A percentile compares a stretch with the other conserved stretches of the same genome.
These are phyloP conservation scores for Drosophila ambigua DNA, from an alignment of 1,140 invertebrate genomes.

Conservation along the genomic window DNA sequence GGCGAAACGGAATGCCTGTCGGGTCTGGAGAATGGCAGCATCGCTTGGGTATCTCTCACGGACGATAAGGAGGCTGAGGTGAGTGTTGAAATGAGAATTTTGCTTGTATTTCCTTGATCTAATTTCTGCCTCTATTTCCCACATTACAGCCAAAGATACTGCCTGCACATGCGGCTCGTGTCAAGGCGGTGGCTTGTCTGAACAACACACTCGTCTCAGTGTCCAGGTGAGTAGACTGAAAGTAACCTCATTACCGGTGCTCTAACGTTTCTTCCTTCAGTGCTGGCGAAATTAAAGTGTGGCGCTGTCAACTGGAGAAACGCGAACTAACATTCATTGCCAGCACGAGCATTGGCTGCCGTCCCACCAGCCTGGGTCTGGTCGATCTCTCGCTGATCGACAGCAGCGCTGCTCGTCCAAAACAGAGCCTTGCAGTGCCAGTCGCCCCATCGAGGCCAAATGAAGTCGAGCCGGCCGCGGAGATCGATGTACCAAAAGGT, in stretches of 20 bases:
- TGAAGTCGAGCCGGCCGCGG: too few relatives aligned
- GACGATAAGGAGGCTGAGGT: conserved; percentile 59
- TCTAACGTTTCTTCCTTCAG: conserved; percentile 81
- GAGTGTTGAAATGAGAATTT: neutral
- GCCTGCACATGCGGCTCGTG: conserved; percentile 87
- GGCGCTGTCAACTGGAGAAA: conserved; percentile 85
- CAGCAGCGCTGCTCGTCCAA: too few relatives aligned
- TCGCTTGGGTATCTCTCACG: conserved; percentile 86
- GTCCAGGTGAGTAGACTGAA: conserved; percentile 45
- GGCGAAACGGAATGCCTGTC: conserved; percentile 87
- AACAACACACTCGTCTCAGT: conserved; percentile 76
- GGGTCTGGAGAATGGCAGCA: conserved; percentile 89
- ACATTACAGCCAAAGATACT: conserved; percentile 63
- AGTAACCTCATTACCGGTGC: too few relatives aligned
- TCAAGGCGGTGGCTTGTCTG: conserved; percentile 87
- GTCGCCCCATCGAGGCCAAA: neutral
- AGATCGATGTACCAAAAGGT: conserved; percentile 14
- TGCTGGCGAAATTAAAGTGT: conserved; percentile 91
- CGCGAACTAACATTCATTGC: conserved; percentile 85
- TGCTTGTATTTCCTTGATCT: neutral
- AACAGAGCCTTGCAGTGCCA: neutral
- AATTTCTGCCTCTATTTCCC: neutral
- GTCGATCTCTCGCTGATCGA: conserved; percentile 65
- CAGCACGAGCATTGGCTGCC: conserved; percentile 85
- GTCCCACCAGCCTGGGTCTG: conserved; percentile 86